Evolutionary conservation across 2,113 vertebrate species (phyloP).

Genomic region (Hystrix brachyura): DNA sequence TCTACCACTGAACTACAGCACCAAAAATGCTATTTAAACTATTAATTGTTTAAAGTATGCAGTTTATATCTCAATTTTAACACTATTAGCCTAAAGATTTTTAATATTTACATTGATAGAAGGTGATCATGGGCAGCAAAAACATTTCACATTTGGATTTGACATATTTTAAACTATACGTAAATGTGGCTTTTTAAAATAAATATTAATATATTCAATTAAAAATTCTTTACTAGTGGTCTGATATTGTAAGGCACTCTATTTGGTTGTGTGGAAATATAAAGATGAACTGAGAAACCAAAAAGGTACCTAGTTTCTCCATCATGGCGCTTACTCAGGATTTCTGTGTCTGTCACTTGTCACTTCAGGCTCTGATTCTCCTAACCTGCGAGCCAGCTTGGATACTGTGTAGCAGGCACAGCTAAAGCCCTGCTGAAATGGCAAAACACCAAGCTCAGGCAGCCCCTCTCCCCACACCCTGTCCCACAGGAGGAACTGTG

Average conservation of each 20-base stretch:
- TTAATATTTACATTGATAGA: background rate
- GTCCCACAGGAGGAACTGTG: background rate
- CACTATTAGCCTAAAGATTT: background rate
- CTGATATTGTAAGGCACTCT: background rate
- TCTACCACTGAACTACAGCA: background rate
- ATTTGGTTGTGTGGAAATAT: background rate
- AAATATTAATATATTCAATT: background rate
- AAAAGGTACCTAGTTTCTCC: background rate
- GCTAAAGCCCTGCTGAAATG: background rate
- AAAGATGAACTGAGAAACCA: background rate
- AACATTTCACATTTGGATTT: background rate
- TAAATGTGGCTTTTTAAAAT: background rate
- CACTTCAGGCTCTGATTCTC: background rate
- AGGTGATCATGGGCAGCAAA: background rate
- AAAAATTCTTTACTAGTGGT: background rate
- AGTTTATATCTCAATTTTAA: background rate
- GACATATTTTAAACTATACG: background rate
- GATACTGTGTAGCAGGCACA: background rate
- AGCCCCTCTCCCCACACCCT: background rate
- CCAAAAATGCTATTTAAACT: conserved; percentile 13
- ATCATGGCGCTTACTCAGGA: background rate
- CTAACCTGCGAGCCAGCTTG: background rate
- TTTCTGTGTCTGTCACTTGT: background rate
- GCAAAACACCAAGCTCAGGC: background rate
- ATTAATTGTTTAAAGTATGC: background rate